A percentile compares a stretch with the other conserved stretches of the same genome.
Conservation (phyloP, 2,113 vertebrate species). For the Lophotis ruficrista region DNA sequence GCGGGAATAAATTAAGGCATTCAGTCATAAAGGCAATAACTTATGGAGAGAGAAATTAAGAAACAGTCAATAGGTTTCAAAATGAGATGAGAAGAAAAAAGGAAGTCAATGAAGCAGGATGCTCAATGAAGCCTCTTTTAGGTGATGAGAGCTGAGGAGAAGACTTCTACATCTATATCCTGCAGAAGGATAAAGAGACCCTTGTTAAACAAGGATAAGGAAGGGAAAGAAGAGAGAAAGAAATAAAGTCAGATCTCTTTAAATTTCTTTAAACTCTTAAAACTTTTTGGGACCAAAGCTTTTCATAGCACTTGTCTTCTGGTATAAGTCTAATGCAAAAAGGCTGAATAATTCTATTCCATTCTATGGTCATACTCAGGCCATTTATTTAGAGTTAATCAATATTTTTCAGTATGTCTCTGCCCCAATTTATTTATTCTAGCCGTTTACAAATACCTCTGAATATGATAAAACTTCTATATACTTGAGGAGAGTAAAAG, state of each 20-base stretch:
- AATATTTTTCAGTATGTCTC: not conserved
- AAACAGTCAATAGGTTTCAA: conserved; percentile 42
- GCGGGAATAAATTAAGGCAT: conserved; percentile 22
- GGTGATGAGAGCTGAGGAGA: not conserved
- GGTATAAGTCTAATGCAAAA: not conserved
- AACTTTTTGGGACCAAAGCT: fast-evolving
- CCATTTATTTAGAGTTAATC: not conserved
- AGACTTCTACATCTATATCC: not conserved
- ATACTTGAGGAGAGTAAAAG: not conserved
- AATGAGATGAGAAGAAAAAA: not conserved
- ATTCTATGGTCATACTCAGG: not conserved
- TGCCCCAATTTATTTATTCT: not conserved
- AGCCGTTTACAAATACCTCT: not conserved
- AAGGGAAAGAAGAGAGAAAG: not conserved
- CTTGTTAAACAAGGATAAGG: not conserved
- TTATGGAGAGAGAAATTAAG: conserved; percentile 50
- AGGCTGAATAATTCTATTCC: not conserved
- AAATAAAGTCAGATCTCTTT: not conserved
- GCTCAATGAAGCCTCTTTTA: not conserved
- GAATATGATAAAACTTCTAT: not conserved
- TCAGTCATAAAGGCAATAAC: conserved; percentile 30
- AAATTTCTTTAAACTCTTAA: not conserved
- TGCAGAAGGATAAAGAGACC: not conserved
- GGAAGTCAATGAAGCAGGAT: conserved; percentile 9
- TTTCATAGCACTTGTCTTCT: not conserved